Conservation (phyloP, 1,140 invertebrate species). For the Chlorops oryzae region DNA sequence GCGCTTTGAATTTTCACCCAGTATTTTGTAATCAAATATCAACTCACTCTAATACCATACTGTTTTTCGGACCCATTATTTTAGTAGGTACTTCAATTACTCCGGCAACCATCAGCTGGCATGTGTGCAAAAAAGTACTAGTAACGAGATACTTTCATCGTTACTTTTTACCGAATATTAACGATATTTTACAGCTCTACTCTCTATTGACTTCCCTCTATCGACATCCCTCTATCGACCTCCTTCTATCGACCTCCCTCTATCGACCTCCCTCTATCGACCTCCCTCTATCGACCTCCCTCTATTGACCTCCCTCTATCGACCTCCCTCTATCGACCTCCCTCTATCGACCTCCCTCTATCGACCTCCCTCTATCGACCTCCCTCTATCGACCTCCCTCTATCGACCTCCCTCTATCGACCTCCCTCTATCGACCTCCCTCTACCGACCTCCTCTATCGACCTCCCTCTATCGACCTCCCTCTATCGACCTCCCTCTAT, state of each 20-base stretch:
- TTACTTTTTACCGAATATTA: too few species aligned
- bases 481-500: background rate
- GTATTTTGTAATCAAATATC: too few species aligned
- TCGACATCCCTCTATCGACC: background rate
- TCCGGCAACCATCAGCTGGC: too few species aligned
- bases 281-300: background rate
- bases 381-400: background rate
- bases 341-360: background rate
- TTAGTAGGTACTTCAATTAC: too few species aligned
- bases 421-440: background rate
- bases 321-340: background rate
- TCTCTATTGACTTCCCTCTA: background rate
- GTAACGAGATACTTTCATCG: too few species aligned
- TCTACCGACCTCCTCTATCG: background rate
- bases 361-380: background rate
- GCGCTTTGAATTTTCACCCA: too few species aligned
- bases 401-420: background rate
- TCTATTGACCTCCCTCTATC: background rate
- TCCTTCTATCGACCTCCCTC: background rate
- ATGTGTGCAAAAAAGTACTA: too few species aligned
- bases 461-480: background rate
- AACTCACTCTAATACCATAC: too few species aligned
- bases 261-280: background rate
- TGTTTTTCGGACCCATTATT: too few species aligned
- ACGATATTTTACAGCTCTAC: too few species aligned